phyloP scores from a whole-genome alignment of 2,888 invertebrate species.

The Nymphalis c-album region DNA sequence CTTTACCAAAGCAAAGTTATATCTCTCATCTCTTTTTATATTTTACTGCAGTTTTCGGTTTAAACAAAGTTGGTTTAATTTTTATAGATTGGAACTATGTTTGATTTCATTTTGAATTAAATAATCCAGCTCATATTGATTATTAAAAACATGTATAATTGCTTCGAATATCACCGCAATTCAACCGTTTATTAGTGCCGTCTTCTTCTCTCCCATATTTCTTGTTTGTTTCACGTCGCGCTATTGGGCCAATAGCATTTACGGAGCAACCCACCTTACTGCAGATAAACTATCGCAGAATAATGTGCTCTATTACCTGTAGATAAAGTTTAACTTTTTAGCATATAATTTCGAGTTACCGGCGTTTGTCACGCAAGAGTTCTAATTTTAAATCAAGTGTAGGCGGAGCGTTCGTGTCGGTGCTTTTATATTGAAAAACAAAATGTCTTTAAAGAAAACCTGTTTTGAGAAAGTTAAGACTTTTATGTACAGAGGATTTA shows the following conservation, averaged over 20 bases:
- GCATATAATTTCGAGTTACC: conserved; percentile 76
- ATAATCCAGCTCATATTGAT: conserved; percentile 8
- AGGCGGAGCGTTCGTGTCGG: conserved; percentile 78
- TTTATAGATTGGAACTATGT: conserved; percentile 3
- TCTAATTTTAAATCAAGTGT: conserved; percentile 82
- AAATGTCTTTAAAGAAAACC: conserved; percentile 80
- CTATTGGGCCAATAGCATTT: conserved; percentile 79
- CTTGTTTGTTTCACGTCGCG: conserved; percentile 77
- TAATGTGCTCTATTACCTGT: conserved; percentile 75
- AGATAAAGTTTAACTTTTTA: conserved; percentile 80
- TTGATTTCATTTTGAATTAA: neutral
- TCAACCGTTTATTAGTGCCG: conserved; percentile 51
- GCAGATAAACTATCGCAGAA: conserved; percentile 71
- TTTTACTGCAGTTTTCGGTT: conserved; percentile 44
- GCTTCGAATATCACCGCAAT: conserved; percentile 9
- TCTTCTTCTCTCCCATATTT: conserved; percentile 73
- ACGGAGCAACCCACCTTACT: conserved; percentile 80
- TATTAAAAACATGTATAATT: conserved; percentile 2
- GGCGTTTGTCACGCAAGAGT: conserved; percentile 81
- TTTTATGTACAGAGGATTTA: conserved; percentile 74
- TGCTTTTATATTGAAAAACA: conserved; percentile 79
- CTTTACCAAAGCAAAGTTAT: conserved; percentile 44
- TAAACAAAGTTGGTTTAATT: conserved; percentile 43
- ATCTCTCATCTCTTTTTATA: conserved; percentile 54
- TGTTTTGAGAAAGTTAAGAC: conserved; percentile 79